Conservation (phyloP, 2,888 invertebrate species). For the Nezara viridula region DNA sequence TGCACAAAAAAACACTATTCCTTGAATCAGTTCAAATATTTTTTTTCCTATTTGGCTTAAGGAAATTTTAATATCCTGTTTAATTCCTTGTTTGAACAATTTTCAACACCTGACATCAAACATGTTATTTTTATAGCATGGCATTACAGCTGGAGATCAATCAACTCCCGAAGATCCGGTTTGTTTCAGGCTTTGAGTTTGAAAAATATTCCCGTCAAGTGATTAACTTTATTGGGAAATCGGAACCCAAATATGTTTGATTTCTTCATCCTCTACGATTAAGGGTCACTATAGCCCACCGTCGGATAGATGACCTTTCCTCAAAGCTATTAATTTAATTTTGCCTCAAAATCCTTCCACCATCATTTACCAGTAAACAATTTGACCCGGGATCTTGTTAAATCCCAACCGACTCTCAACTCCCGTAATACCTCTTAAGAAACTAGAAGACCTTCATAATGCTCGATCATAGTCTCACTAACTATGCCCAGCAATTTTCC, state of each 20-base stretch:
- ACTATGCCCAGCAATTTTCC: neutral
- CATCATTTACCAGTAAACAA: neutral
- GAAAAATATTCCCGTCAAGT: neutral
- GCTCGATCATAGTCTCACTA: neutral
- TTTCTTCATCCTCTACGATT: neutral
- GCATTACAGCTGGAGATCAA: neutral
- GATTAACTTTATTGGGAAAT: neutral
- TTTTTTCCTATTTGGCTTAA: too few relatives aligned
- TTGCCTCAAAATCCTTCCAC: neutral
- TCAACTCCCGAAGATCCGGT: neutral
- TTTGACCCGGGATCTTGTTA: neutral
- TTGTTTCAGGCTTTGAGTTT: neutral
- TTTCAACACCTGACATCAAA: too few relatives aligned
- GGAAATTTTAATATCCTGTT: too few relatives aligned
- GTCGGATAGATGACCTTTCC: neutral
- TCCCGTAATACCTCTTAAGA: neutral
- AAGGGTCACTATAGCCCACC: neutral
- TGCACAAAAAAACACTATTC: too few relatives aligned
- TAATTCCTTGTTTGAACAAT: too few relatives aligned
- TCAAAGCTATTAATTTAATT: neutral
- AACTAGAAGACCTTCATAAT: neutral
- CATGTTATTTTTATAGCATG: too few relatives aligned
- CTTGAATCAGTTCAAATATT: too few relatives aligned
- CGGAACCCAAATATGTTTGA: neutral
- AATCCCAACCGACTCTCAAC: neutral